Conservation (phyloP, 1,140 invertebrate genomes). For the Drosophila bipectinata region DNA sequence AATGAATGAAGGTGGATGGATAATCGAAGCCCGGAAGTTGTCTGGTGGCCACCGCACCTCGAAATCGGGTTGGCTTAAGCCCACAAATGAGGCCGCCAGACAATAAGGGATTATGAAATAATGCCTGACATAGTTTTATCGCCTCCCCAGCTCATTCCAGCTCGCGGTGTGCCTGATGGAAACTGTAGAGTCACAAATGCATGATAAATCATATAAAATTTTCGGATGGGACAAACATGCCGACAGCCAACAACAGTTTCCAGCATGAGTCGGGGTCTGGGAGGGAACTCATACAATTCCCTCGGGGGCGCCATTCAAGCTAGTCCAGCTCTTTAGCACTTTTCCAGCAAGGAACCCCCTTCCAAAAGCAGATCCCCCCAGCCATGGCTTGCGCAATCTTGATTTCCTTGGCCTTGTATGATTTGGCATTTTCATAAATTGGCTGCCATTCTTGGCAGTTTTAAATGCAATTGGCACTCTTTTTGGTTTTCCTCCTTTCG, state of each 20-base stretch:
- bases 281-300: slow-evolving; percentile 50
- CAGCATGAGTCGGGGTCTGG: slow-evolving; percentile 41
- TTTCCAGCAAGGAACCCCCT: slow-evolving; percentile 19
- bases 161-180: slow-evolving; percentile 42
- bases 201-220: slow-evolving; percentile 79
- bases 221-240: slow-evolving; percentile 77
- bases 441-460: slow-evolving; percentile 69
- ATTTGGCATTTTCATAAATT: slow-evolving; percentile 81
- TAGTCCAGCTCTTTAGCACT: slow-evolving; percentile 59
- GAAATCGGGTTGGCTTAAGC: slow-evolving; percentile 37
- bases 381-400: slow-evolving; percentile 63
- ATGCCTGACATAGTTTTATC: slow-evolving; percentile 76
- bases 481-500: slow-evolving; percentile 51
- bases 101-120: slow-evolving; percentile 72
- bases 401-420: slow-evolving; percentile 81
- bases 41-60: slow-evolving; percentile 64
- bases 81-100: slow-evolving; percentile 66
- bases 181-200: slow-evolving; percentile 79
- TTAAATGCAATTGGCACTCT: slow-evolving; percentile 80
- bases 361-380: neutral
- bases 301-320: slow-evolving; percentile 55
- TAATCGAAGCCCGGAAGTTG: slow-evolving; percentile 74
- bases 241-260: slow-evolving; percentile 65
- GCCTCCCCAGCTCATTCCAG: neutral
- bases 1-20: slow-evolving; percentile 39